Conservation (phyloP, 2,888 invertebrate genomes). For the Timandra comae region DNA sequence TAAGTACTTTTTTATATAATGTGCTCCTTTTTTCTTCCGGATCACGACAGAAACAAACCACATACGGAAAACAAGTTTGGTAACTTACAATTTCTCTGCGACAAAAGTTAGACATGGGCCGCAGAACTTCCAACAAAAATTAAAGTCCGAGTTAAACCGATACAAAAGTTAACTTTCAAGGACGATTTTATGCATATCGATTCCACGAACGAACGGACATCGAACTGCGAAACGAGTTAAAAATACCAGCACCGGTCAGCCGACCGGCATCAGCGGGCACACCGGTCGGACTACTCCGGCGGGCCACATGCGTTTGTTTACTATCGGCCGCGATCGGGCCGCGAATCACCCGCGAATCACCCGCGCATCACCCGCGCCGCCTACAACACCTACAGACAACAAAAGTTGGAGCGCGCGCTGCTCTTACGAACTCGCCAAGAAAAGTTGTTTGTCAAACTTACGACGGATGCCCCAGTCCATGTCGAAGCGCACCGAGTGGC, state of each 20-base stretch:
- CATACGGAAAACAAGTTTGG: constrained; percentile 43
- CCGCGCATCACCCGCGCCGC: constrained; percentile 22
- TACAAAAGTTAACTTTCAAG: constrained; percentile 55
- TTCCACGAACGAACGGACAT: constrained; percentile 70
- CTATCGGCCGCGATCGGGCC: constrained; percentile 53
- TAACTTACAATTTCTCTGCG: constrained; percentile 48
- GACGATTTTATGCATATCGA: constrained; percentile 70
- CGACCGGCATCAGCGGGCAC: constrained; percentile 69
- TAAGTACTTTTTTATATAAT: constrained; percentile 31
- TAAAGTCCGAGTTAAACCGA: constrained; percentile 43
- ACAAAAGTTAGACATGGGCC: constrained; percentile 35
- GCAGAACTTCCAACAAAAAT: constrained; percentile 31
- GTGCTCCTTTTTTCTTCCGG: background rate
- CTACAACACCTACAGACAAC: constrained; percentile 21
- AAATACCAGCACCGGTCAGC: constrained; percentile 64
- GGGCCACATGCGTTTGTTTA: constrained; percentile 75
- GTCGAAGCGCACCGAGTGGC: constrained; percentile 40
- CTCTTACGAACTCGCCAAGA: constrained; percentile 11
- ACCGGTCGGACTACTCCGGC: constrained; percentile 67
- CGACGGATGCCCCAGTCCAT: constrained; percentile 76
- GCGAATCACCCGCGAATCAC: constrained; percentile 31
- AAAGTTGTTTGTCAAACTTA: constrained; percentile 58
- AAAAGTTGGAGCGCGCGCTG: background rate
- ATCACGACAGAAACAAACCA: constrained; percentile 17
- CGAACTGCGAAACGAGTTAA: constrained; percentile 74